These are phyloP conservation scores for Graphium colonna DNA, from an alignment of 2,888 invertebrate genomes.

Conservation along the genomic window DNA sequence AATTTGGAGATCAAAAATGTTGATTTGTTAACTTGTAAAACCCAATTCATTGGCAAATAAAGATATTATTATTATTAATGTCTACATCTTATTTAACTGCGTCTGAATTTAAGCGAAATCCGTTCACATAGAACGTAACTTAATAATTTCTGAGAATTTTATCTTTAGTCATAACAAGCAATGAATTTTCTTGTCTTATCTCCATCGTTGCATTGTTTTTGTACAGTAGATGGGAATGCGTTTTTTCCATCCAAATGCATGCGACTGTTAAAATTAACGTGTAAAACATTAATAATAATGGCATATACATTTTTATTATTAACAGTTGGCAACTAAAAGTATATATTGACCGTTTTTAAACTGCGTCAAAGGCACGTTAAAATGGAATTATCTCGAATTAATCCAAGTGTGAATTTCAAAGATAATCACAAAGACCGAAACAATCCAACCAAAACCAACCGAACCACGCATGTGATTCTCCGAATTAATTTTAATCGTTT, in stretches of 20 bases:
- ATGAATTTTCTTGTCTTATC: neutral
- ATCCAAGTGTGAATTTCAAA: neutral
- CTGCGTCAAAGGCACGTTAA: neutral
- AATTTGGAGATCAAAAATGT: too few species aligned
- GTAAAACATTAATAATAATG: neutral
- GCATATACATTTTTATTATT: neutral
- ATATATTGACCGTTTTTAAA: neutral
- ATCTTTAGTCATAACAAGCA: too few species aligned
- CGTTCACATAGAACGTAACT: too few species aligned
- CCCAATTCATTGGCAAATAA: too few species aligned
- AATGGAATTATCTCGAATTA: neutral
- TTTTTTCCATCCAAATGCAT: neutral
- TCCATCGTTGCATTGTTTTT: neutral
- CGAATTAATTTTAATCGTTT: neutral
- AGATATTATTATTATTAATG: too few species aligned
- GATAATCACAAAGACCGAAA: neutral
- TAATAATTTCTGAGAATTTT: too few species aligned
- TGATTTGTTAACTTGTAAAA: too few species aligned
- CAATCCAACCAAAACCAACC: neutral
- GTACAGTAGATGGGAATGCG: neutral
- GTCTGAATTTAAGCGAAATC: too few species aligned
- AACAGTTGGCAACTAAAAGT: neutral
- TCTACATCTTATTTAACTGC: too few species aligned
- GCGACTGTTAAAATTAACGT: neutral
- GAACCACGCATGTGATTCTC: neutral